phyloP scores from a whole-genome alignment of 1,140 invertebrate species.

The Habropoda laboriosa region DNA sequence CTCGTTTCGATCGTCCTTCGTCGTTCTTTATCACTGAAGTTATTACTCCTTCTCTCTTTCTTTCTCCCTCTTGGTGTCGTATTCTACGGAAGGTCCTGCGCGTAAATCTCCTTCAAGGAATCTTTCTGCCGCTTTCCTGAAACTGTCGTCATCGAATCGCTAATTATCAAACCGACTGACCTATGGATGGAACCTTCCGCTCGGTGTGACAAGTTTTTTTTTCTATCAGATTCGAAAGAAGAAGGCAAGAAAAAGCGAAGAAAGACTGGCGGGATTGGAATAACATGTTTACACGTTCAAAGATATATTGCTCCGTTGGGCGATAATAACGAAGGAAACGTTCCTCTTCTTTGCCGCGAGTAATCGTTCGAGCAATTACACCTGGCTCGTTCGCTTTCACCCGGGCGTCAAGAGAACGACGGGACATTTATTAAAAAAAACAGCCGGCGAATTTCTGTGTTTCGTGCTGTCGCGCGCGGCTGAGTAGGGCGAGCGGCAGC shows the following conservation, averaged over 20 bases:
- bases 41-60: too few relatives aligned
- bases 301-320: background rate
- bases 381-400: background rate
- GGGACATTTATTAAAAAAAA: background rate
- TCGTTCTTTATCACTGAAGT: too few relatives aligned
- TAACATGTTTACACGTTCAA: background rate
- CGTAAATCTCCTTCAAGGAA: too few relatives aligned
- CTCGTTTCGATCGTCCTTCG: too few relatives aligned
- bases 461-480: background rate
- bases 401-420: background rate
- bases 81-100: too few relatives aligned
- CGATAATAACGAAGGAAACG: background rate
- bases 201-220: background rate
- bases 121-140: background rate
- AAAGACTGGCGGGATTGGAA: too few relatives aligned
- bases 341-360: too few relatives aligned
- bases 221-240: background rate
- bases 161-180: background rate
- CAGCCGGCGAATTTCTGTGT: background rate
- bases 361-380: background rate
- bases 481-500: background rate
- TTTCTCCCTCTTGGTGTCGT: too few relatives aligned
- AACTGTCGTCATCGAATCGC: background rate
- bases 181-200: too few relatives aligned
- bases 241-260: too few relatives aligned